Percentiles rank a stretch among this genome's conserved stretches.
phyloP scores from a whole-genome alignment of 2,888 invertebrate species.

The Drosophila paucipuncta region DNA sequence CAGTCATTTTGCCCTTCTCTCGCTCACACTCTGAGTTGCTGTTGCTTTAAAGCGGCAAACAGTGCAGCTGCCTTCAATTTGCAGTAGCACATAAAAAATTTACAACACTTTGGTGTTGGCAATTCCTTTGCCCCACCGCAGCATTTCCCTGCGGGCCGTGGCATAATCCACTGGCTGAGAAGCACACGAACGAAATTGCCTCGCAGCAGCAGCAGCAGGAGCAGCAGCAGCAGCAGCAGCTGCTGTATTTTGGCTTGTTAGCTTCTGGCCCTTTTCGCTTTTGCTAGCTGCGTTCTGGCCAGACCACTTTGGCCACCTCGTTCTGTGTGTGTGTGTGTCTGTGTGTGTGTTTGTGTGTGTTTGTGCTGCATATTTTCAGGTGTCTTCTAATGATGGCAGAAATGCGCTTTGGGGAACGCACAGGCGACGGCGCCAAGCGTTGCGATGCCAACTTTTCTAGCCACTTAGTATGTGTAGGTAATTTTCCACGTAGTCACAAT shows the following conservation, averaged over 20 bases:
- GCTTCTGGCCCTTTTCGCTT: conserved; percentile 29
- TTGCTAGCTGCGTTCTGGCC: conserved; percentile 31
- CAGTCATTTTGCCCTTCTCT: neutral
- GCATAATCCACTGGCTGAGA: conserved; percentile 37
- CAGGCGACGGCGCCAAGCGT: conserved; percentile 13
- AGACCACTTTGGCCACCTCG: conserved; percentile 43
- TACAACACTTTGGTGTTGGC: conserved; percentile 51
- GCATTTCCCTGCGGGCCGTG: conserved; percentile 15
- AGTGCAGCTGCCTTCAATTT: conserved; percentile 73
- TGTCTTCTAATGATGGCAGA: conserved; percentile 71
- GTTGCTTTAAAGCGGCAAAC: conserved; percentile 27
- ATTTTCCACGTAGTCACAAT: conserved; percentile 69
- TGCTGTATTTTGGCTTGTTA: conserved; percentile 35
- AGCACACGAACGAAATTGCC: conserved; percentile 40
- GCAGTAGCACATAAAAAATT: conserved; percentile 73
- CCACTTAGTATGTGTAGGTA: conserved; percentile 66
- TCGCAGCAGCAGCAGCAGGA: conserved; percentile 37
- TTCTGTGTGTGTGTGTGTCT: conserved; percentile 20
- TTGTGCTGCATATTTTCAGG: conserved; percentile 58
- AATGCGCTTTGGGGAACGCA: conserved; percentile 63
- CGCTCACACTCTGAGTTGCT: conserved; percentile 4
- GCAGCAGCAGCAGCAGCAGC: conserved; percentile 21
- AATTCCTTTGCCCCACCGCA: conserved; percentile 24
- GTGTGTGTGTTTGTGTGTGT: neutral
- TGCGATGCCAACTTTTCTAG: conserved; percentile 44